Evolutionary conservation across 2,113 vertebrate species (phyloP).

Genomic region (Ochotona princeps): DNA sequence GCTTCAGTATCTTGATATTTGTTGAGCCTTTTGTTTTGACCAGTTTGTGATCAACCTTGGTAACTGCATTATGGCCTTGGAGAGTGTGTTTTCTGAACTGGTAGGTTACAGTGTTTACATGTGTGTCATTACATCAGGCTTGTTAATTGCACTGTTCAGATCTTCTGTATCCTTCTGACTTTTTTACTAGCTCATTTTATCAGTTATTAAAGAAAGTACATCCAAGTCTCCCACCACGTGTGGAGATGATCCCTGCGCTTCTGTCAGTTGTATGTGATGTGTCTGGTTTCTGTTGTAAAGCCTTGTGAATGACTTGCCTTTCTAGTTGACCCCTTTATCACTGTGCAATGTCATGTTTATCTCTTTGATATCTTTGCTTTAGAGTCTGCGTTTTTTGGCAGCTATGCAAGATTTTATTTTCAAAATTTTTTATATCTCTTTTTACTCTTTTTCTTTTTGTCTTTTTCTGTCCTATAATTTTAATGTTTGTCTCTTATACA

Average conservation of each 20-base stretch:
- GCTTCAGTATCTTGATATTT: background rate
- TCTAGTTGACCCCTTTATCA: background rate
- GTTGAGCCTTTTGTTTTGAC: background rate
- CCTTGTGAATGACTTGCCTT: background rate
- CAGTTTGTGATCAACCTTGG: background rate
- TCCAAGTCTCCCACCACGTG: background rate
- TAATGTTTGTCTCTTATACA: background rate
- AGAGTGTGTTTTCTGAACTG: background rate
- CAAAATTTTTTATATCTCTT: background rate
- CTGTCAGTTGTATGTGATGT: background rate
- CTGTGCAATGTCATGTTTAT: background rate
- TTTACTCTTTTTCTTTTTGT: background rate
- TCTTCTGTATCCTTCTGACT: background rate
- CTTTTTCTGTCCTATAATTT: constrained; percentile 11
- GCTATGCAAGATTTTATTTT: background rate
- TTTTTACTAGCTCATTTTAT: background rate
- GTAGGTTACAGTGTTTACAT: background rate
- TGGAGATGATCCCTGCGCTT: background rate
- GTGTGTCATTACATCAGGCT: background rate
- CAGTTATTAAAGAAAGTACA: background rate
- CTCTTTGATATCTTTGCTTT: background rate
- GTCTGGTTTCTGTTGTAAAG: background rate
- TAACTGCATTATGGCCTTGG: background rate
- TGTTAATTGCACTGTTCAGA: background rate
- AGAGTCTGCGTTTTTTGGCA: background rate